Base-by-base conservation (phyloP, 2,888 invertebrate species). In the Laothoe populi region DNA sequence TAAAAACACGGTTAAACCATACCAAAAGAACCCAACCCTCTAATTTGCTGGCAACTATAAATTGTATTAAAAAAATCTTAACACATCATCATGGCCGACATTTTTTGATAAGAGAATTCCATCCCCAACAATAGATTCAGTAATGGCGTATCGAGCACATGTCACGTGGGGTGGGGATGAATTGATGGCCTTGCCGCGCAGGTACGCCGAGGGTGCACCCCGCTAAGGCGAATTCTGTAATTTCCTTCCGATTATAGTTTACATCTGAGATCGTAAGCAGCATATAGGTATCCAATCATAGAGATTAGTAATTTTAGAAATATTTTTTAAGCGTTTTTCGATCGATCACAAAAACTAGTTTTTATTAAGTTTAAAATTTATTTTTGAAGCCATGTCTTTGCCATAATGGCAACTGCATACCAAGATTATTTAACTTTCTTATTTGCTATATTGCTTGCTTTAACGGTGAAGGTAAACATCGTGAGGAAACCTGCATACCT, bases 121-220 rank as follows among this genome's bases (percentile, higher is more conserved):
- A 44, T 44, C 57, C 63, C 57, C 16, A 63, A 42, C 62, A 61
- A 53, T 53, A 53, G 35, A 59, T 64, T 67, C 49, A 35, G 24
- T 26, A 61, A 53, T 53, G 53, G 53, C 53, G 53, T 31, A 23
- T 31, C 31, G 16, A 53, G 3, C 53, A 35, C 53, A 53, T 53
- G 53, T 53, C 53, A 19, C 26, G 24, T 24, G 78, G 86, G 80
- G 84, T 86, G 85, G 86, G 81, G 83, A 76, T 74, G 82, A 83
- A 88, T 85, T 83, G 83, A 90, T 90, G 79, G 86, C 84, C 81
- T 78, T 81, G 78, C 75, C 73, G 72, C 78, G 74, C 87, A 90
- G 89, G 89, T 90, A 88, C 74, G 38, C 38, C 38, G 81, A 82
- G 86, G 82, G 71, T 71, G 70, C 74, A 74, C 79, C 76, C 72